phyloP scores from a whole-genome alignment of 2,113 vertebrate species.

The Bostrychus sinensis region DNA sequence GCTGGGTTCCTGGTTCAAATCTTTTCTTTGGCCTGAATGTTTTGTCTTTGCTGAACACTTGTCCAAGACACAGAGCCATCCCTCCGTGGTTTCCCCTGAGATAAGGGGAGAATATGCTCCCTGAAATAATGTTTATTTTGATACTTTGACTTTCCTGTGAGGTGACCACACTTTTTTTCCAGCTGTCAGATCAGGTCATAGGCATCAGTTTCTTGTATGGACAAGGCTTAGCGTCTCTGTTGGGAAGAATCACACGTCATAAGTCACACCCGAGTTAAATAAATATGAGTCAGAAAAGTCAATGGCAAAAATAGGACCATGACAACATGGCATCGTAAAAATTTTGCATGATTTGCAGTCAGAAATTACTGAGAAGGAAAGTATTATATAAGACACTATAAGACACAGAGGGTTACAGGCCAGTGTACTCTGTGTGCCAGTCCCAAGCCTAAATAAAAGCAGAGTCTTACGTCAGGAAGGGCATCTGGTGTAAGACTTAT shows the following conservation, averaged over 20 bases:
- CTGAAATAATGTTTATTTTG: conserved; percentile 41
- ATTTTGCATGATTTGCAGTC: no score
- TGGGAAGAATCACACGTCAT: conserved; percentile 38
- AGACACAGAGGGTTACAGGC: no score
- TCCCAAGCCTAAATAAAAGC: no score
- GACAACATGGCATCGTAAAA: not conserved
- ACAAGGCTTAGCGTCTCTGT: conserved; percentile 35
- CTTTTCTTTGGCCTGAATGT: conserved; percentile 93
- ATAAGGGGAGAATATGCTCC: conserved; percentile 40
- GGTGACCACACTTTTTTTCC: conserved; percentile 5
- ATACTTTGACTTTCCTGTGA: conserved; percentile 28
- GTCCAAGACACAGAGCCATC: conserved; percentile 95
- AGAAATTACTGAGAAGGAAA: not conserved
- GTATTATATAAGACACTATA: no score
- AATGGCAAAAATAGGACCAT: not conserved
- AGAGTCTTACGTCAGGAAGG: no score
- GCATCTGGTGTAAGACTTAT: no score
- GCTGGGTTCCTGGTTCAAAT: conserved; percentile 94
- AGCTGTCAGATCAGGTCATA: conserved; percentile 36
- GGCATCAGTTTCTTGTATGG: conserved; percentile 31
- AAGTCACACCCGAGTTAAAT: conserved; percentile 15
- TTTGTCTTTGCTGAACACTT: conserved; percentile 98
- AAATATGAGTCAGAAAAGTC: not conserved
- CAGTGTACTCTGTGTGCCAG: no score
- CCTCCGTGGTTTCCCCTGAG: conserved; percentile 37